Base-by-base conservation (phyloP, 2,113 vertebrate species). In the Macaca nemestrina region DNA sequence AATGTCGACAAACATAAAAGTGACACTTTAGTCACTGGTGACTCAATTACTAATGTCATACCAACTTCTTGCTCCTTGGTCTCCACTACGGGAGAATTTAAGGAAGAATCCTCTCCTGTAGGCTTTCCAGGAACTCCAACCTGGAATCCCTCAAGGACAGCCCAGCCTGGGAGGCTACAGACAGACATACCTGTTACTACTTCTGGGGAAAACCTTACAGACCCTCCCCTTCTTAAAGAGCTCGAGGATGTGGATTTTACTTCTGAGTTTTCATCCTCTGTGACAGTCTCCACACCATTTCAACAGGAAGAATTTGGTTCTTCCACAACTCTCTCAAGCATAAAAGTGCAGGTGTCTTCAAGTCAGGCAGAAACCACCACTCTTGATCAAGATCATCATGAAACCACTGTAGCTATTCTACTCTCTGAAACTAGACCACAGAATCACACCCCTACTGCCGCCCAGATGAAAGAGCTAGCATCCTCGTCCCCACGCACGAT, bases 311-410 rank as follows among this genome's bases (percentile, higher is more conserved):
- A 95, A 4, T 12, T 0, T 0, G 38, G 10, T 35, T 73, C 79
- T 59, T 75, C 67, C 1, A 70, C 90, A 0, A 59, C 94, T 5
- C 64, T 68, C 30, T n/a, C 86, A 5, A 50, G 38, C 23, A 17
- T 0, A 0, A n/a, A 5, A 17, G 45, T 68, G 72, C 86, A 76
- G 78, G 50, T 61, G 1, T 43, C 91, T 78, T 88, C 80, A 0
- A 2, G 2, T 23, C 10, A 0, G 5, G 30, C 7, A 4, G 59
- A 5, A 7, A 32, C 52, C 45, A 52, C 57, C 38, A 0, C 0
- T 2, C 0, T 0, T 0, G 52, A 0, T 9, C 38, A 2, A 40
- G 22, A 12, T 0, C 11, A 0, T 3, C 5, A 0, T 0, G 14
- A 6, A 18, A 20, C 16, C 52, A 3, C 30, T 0, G 12, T 14